These are phyloP conservation scores for Punctoribates punctum DNA, from an alignment of 2,888 invertebrate genomes.

Conservation along the genomic window DNA sequence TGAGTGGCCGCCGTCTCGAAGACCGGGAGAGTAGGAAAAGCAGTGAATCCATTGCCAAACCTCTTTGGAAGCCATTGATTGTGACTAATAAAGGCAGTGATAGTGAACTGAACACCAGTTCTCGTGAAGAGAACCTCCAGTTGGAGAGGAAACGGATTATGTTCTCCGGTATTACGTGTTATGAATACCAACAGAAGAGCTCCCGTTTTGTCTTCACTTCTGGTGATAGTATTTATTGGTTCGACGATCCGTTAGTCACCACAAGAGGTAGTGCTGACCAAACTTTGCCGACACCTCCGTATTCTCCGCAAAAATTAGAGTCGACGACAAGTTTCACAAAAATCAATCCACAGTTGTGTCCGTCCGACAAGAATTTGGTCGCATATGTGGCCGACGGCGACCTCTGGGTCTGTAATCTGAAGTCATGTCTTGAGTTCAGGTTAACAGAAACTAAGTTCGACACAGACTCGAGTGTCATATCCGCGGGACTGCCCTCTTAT, in stretches of 20 bases:
- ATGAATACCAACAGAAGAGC: conserved; percentile 74
- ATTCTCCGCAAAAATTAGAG: conserved; percentile 53
- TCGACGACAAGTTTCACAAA: conserved; percentile 63
- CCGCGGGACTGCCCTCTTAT: conserved; percentile 92
- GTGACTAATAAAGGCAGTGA: neutral
- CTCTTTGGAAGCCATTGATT: conserved; percentile 22
- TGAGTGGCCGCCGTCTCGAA: neutral
- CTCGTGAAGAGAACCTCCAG: conserved; percentile 67
- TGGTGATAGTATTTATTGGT: conserved; percentile 80
- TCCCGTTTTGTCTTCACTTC: conserved; percentile 88
- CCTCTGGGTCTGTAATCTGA: conserved; percentile 76
- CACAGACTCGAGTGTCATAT: conserved; percentile 24
- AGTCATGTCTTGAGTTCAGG: conserved; percentile 54
- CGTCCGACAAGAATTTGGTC: conserved; percentile 71
- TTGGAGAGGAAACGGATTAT: conserved; percentile 87
- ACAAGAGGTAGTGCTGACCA: neutral
- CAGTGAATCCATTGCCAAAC: neutral
- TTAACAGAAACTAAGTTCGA: conserved; percentile 45
- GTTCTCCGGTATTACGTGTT: conserved; percentile 89
- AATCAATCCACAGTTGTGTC: conserved; percentile 77
- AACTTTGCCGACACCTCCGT: conserved; percentile 50
- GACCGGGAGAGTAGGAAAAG: neutral
- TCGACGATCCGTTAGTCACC: conserved; percentile 60
- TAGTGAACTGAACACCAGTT: neutral
- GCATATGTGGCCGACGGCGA: conserved; percentile 87